These are phyloP conservation scores for Brachycybe producta DNA, from an alignment of 2,888 invertebrate genomes.

Conservation along the genomic window DNA sequence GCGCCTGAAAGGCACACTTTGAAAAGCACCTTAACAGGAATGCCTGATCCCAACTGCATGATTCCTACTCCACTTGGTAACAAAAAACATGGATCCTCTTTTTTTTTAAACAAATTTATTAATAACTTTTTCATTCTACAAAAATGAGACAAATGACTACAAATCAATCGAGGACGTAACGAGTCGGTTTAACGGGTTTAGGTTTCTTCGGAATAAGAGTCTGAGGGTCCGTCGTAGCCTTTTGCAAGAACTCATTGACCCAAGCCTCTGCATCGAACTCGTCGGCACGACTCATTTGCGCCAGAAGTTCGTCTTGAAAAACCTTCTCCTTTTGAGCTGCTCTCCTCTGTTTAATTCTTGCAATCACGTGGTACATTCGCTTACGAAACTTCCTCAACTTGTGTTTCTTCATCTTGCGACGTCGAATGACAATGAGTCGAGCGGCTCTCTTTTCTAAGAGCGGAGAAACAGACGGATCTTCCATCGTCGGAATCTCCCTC, in stretches of 20 bases:
- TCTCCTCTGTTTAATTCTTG: slow-evolving; percentile 47
- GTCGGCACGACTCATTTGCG: slow-evolving; percentile 56
- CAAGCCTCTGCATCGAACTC: slow-evolving; percentile 61
- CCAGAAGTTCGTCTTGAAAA: slow-evolving; percentile 56
- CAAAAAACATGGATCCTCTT: too few relatives aligned
- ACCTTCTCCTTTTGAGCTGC: slow-evolving; percentile 60
- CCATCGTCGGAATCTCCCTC: too few relatives aligned
- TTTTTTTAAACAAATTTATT: too few relatives aligned
- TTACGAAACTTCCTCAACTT: slow-evolving; percentile 65
- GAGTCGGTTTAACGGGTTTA: not conserved
- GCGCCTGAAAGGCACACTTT: too few relatives aligned
- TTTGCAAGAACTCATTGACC: slow-evolving; percentile 47
- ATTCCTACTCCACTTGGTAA: too few relatives aligned
- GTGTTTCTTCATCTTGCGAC: slow-evolving; percentile 76
- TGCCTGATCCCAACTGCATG: too few relatives aligned
- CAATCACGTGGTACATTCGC: slow-evolving; percentile 62
- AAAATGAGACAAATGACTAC: too few relatives aligned
- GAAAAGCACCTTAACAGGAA: too few relatives aligned
- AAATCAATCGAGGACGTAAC: too few relatives aligned
- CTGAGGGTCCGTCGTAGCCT: slow-evolving; percentile 9
- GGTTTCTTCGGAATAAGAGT: slow-evolving; percentile 3
- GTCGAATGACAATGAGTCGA: slow-evolving; percentile 59
- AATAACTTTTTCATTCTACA: too few relatives aligned
- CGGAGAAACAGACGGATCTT: not conserved
- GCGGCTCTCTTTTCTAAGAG: slow-evolving; percentile 61